These are phyloP conservation scores for Enteromius anoplus DNA, from an alignment of 2,797 vertebrate species.

Conservation along the genomic window DNA sequence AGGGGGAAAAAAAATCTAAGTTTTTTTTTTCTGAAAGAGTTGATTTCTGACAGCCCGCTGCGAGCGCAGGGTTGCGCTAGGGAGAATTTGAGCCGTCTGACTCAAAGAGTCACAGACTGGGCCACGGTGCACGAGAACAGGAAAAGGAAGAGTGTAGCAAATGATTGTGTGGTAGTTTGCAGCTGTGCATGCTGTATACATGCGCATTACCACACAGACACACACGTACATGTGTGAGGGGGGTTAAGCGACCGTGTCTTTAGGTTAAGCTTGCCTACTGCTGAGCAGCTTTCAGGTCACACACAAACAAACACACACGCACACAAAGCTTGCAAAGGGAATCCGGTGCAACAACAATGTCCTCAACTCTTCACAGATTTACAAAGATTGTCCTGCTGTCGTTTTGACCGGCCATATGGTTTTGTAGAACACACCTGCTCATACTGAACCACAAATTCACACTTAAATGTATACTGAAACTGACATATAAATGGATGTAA, in stretches of 20 bases:
- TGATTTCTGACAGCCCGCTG: constrained; percentile 16
- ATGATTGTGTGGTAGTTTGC: constrained; percentile 33
- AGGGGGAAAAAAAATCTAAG: neutral
- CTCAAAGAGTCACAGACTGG: neutral
- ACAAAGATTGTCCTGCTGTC: neutral
- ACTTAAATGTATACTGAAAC: neutral
- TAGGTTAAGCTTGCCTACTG: constrained; percentile 32
- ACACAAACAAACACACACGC: constrained; percentile 9
- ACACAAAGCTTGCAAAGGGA: constrained; percentile 39
- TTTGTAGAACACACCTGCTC: constrained; percentile 17
- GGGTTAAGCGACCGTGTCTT: constrained; percentile 22
- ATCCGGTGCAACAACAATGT: constrained; percentile 34
- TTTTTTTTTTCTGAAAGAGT: constrained; percentile 26
- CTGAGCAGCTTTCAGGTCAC: constrained; percentile 46
- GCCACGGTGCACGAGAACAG: constrained; percentile 34
- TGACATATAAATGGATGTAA: neutral
- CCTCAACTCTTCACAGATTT: constrained; percentile 2
- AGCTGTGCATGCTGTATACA: constrained; percentile 49
- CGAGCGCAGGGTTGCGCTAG: neutral
- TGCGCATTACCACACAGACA: constrained; percentile 11
- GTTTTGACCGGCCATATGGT: neutral
- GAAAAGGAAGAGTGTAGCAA: constrained; percentile 54
- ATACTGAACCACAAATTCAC: neutral
- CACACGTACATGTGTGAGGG: constrained; percentile 14
- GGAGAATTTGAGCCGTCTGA: constrained; percentile 9